Conservation (phyloP, 2,113 vertebrate genomes). For the Penelope pileata region DNA sequence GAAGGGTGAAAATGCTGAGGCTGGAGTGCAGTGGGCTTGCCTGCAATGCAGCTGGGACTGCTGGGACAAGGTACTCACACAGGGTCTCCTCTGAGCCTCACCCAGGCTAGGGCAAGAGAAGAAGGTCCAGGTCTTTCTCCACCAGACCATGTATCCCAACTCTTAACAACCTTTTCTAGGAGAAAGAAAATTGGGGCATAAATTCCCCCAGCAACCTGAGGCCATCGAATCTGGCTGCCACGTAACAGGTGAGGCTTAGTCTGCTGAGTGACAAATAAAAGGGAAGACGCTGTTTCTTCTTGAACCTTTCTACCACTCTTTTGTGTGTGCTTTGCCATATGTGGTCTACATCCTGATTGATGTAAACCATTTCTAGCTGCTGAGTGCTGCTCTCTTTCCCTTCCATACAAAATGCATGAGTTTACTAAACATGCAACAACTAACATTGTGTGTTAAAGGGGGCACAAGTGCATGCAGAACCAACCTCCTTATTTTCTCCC, state of each 20-base stretch:
- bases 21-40: background rate
- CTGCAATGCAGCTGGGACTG: background rate
- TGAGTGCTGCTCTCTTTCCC: background rate
- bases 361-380: background rate
- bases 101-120: background rate
- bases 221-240: background rate
- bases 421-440: background rate
- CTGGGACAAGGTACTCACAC: background rate
- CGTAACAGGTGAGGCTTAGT: background rate
- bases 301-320: background rate
- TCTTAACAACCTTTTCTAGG: background rate
- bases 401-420: background rate
- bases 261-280: background rate
- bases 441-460: background rate
- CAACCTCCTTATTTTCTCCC: background rate
- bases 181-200: background rate
- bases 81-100: background rate
- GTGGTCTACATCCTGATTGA: background rate
- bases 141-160: background rate
- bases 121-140: background rate
- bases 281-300: background rate
- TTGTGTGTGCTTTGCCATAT: background rate
- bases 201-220: background rate
- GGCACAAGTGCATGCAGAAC: background rate
- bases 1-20: background rate